These are phyloP conservation scores for Spheniscus humboldti DNA, from an alignment of 2,797 vertebrate species.

Conservation along the genomic window DNA sequence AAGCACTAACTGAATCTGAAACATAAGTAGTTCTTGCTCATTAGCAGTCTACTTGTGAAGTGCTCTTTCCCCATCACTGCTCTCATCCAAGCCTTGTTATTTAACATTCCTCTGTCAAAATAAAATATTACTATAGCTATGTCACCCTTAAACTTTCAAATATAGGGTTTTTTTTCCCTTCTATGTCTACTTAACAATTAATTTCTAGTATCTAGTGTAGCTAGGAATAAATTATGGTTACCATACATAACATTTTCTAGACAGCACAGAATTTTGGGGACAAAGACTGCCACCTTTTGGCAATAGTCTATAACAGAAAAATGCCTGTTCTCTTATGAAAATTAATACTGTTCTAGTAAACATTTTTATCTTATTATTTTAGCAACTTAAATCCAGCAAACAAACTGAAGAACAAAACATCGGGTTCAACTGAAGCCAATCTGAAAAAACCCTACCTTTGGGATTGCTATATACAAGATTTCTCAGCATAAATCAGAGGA, in stretches of 20 bases:
- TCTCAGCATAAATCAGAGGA: neutral
- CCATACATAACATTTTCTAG: neutral
- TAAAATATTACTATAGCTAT: neutral
- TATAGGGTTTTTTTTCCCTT: neutral
- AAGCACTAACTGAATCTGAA: neutral
- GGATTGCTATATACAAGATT: neutral
- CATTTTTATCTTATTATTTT: neutral
- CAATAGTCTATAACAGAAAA: neutral
- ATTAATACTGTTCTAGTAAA: neutral
- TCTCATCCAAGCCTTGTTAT: neutral
- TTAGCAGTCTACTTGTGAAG: neutral
- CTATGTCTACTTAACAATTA: neutral
- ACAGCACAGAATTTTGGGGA: neutral
- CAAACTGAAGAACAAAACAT: neutral
- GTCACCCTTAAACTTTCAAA: neutral
- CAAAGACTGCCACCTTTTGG: constrained; percentile 56
- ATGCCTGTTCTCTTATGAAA: neutral
- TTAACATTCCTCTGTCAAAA: constrained; percentile 3
- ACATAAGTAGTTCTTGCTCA: neutral
- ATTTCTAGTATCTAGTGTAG: neutral
- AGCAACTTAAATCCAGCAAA: neutral
- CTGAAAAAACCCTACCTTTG: neutral
- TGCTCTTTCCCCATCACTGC: neutral
- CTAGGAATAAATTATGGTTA: neutral
- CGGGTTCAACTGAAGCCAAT: neutral